Percentiles rank a stretch among this genome's conserved stretches.
Conservation (phyloP, 1,140 invertebrate species). For the Andrena cerasifolii region DNA sequence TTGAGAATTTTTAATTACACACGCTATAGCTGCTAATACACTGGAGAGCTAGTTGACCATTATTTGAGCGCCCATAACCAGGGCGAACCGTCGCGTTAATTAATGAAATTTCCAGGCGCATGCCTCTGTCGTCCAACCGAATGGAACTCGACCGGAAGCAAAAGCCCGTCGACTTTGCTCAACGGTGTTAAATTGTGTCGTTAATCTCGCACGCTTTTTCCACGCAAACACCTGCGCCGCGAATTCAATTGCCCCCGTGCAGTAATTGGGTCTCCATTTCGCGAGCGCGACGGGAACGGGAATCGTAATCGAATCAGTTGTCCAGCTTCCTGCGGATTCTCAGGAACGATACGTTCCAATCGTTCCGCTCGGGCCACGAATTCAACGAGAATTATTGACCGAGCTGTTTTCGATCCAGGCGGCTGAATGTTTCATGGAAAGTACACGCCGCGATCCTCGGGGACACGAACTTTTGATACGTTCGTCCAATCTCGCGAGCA, state of each 20-base stretch:
- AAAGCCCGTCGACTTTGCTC: neutral
- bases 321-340: too few species aligned
- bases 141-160: neutral
- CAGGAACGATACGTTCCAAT: neutral
- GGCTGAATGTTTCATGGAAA: too few species aligned
- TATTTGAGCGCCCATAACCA: neutral
- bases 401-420: too few species aligned
- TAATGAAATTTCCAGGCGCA: conserved; percentile 1
- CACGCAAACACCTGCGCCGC: too few species aligned
- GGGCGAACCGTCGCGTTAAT: too few species aligned
- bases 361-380: too few species aligned
- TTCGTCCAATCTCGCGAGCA: neutral
- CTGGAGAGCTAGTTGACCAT: too few species aligned
- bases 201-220: conserved; percentile 2
- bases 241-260: neutral
- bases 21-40: too few species aligned
- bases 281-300: neutral
- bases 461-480: too few species aligned
- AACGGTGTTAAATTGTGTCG: neutral
- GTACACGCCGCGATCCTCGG: too few species aligned
- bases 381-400: too few species aligned
- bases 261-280: conserved; percentile 1
- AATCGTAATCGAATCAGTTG: conserved; percentile 4
- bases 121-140: neutral
- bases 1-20: too few species aligned